Base-by-base conservation (phyloP, 2,113 vertebrate species). In the Pavo muticus region DNA sequence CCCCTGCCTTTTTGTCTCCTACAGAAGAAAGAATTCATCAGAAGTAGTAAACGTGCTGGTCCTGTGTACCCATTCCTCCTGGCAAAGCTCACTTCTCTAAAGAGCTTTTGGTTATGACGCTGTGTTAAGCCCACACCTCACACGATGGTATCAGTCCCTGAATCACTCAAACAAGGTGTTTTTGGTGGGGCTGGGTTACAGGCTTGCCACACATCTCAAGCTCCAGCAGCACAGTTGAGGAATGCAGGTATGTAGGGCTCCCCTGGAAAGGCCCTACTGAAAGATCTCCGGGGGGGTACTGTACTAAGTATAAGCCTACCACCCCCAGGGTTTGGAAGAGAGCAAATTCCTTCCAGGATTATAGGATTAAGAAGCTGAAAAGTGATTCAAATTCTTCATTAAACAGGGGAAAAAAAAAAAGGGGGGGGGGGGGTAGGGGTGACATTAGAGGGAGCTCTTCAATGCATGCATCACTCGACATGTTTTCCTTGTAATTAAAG, bases 401-500 rank as follows among this genome's bases (percentile, higher is more conserved):
- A 97, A 98, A 98, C 92, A 97, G 91, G 8, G 17, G 93, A 81
- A 68, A 80, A 48, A 65, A 72, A 45, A 67, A 20, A 2, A 93
- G 96, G 35, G 35, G 35, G 35, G 35, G 35, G 42, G 42, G 44
- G 44, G 44, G 18, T 3, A 20, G 5, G 93, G 96, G 97, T 97
- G 74, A 95, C 91, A 97, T 96, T 96, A 97, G 94, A 96, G 91
- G 96, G 97, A 92, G 85, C 95, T 97, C 95, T 96, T 29, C 92
- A 97, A 92, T 97, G 94, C 85, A 87, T 97, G 91, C 93, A 93
- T 98, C 97, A 95, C 97, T 97, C 87, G 39, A 81, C 7, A 67
- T 98, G 97, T 98, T 97, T 98, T 98, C 97, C 95, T 97, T 97
- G 98, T 98, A 98, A 99, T 99, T 98, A 98, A 98, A 98, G 97